A percentile compares a stretch with the other conserved stretches of the same genome.
These are phyloP conservation scores for Phengaris alcon DNA, from an alignment of 2,888 invertebrate genomes.

Conservation along the genomic window DNA sequence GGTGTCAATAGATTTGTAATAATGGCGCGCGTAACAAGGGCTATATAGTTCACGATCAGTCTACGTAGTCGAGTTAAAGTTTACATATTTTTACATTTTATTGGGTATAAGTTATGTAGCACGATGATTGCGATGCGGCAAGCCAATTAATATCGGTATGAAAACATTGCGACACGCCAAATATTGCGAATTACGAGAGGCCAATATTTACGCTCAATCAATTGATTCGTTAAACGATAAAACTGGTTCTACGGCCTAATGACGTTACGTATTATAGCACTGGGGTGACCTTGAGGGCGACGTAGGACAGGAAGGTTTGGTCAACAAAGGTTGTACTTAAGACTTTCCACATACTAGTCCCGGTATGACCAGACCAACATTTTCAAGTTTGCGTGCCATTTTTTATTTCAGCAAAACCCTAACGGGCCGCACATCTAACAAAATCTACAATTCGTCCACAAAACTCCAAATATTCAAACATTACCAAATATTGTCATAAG, in stretches of 20 bases:
- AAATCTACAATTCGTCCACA: too few relatives aligned
- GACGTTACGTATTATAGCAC: conserved; percentile 30
- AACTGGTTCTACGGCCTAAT: conserved; percentile 34
- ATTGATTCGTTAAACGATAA: conserved; percentile 37
- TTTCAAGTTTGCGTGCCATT: too few relatives aligned
- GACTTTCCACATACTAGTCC: too few relatives aligned
- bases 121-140: conserved; percentile 27
- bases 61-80: too few relatives aligned
- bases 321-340: too few relatives aligned
- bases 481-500: too few relatives aligned
- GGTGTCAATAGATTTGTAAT: too few relatives aligned
- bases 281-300: neutral
- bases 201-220: conserved; percentile 35
- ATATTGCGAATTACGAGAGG: conserved; percentile 28
- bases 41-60: neutral
- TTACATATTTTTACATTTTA: neutral
- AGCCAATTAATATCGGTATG: conserved; percentile 25
- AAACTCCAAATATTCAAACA: too few relatives aligned
- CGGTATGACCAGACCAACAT: too few relatives aligned
- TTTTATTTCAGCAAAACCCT: too few relatives aligned
- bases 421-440: too few relatives aligned
- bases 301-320: neutral
- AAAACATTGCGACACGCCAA: conserved; percentile 28
- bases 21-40: too few relatives aligned
- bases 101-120: neutral